A percentile compares a stretch with the other conserved stretches of the same genome.
These are phyloP conservation scores for Sebastes aleutianus DNA, from an alignment of 2,797 vertebrate genomes.

Conservation along the genomic window DNA sequence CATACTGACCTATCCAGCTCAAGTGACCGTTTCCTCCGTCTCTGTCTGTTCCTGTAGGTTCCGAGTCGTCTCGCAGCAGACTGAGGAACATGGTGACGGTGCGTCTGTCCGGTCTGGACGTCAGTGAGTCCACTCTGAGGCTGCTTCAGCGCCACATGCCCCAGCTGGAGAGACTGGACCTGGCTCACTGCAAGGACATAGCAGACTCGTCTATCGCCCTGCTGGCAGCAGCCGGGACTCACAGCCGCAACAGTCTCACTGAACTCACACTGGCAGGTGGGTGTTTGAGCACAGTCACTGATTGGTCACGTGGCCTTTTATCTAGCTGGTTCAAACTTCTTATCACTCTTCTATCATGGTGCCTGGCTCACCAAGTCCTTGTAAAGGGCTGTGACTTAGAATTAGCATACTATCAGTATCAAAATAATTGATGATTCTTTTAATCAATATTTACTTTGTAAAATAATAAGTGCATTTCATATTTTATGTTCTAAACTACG, in stretches of 20 bases:
- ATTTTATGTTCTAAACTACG: too few species aligned
- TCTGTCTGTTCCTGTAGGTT: constrained; percentile 70
- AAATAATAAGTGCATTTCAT: too few species aligned
- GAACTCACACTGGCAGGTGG: constrained; percentile 94
- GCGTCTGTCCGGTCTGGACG: constrained; percentile 92
- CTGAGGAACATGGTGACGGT: constrained; percentile 92
- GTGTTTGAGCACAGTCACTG: neutral
- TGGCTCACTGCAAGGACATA: constrained; percentile 92
- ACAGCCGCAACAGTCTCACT: constrained; percentile 90
- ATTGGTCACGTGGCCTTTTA: neutral
- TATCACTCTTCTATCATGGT: neutral
- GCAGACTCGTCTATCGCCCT: constrained; percentile 91
- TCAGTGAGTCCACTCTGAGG: constrained; percentile 90
- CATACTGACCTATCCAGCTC: too few species aligned
- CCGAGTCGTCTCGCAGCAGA: constrained; percentile 93
- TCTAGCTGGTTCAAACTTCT: neutral
- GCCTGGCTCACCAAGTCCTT: neutral
- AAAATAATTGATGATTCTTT: too few species aligned
- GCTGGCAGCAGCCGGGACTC: constrained; percentile 91
- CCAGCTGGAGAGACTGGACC: constrained; percentile 90
- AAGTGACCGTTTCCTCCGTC: too few species aligned
- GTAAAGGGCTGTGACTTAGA: too few species aligned
- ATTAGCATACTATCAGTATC: neutral
- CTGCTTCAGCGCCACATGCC: constrained; percentile 95
- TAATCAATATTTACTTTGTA: too few species aligned